Base-by-base conservation (phyloP, 2,797 vertebrate genomes). In the Lacerta viridis region DNA sequence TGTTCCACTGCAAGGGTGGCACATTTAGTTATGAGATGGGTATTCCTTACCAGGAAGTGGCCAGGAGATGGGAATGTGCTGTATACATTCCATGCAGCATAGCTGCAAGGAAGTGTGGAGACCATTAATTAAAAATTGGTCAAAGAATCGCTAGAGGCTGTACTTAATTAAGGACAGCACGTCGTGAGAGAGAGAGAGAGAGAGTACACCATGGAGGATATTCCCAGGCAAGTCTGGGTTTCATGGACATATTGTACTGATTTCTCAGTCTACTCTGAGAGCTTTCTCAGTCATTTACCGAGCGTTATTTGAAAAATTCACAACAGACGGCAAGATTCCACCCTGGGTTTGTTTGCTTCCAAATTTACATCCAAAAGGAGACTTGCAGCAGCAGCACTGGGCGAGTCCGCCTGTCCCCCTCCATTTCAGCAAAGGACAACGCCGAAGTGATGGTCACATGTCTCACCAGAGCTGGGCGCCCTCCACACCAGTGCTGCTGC, bases 21-120 rank as follows among this genome's bases (percentile, higher is more conserved):
- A 3, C 72, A 15, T 46, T 68, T 3, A 0, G 36, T 5, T 0
- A 11, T 0, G 0, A 0, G 11, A 1, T 3, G 9, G 2, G 2
- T 64, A 23, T 43, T 84, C 66, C 77, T 41, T 1, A 1, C 1
- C 41, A 55, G 82, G 81, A 59, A 61, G 76, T 5, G 39, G 36
- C 29, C 36, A 72, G 82, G 68, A 41, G 80, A 5, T 1, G 0
- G 18, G 29, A 9, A 13, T 68, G 68, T 23, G 23, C 55, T 64
- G 13, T 13, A 6, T 55, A 55, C 88, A 72, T 82, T 86, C 25
- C 83, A 89, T 88, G 61, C 33, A 50, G n/a, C 6, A 27, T 75
- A 83, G 59, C 41, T 69, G 72, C 10, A 23, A 1, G 80, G 71
- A 6, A 61, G 5, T 33, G 88, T 85, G 46, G 27, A 29, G 66